Conservation (phyloP, 2,888 invertebrate species). For the Mythimna lalbum region DNA sequence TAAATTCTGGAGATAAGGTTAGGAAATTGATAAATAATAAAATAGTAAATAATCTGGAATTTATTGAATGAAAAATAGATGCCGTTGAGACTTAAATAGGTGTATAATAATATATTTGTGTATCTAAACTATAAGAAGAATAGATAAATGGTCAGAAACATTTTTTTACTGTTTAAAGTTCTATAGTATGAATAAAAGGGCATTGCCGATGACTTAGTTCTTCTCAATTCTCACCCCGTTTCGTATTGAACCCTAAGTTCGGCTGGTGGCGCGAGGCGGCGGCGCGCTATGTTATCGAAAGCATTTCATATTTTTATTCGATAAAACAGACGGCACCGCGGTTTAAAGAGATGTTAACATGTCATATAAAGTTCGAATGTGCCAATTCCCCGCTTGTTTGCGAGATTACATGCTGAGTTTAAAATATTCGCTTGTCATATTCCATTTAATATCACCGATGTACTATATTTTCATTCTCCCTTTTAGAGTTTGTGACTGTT, state of each 20-base stretch:
- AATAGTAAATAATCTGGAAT: conserved; percentile 6
- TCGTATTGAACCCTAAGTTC: conserved; percentile 56
- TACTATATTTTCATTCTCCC: conserved; percentile 32
- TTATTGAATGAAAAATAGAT: conserved; percentile 5
- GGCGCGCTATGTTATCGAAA: conserved; percentile 77
- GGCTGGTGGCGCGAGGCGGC: conserved; percentile 66
- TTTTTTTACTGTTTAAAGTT: not conserved
- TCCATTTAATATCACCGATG: conserved; percentile 56
- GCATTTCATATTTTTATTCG: conserved; percentile 77
- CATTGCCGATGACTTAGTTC: conserved; percentile 37
- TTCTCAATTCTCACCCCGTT: conserved; percentile 27
- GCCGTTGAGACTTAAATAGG: not conserved
- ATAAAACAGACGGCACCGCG: conserved; percentile 57
- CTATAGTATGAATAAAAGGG: conserved; percentile 11
- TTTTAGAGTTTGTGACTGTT: conserved; percentile 26
- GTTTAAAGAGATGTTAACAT: conserved; percentile 76
- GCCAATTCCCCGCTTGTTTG: conserved; percentile 77
- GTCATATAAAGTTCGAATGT: conserved; percentile 74
- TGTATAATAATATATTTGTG: not conserved
- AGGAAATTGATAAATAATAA: conserved; percentile 7
- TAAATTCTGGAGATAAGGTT: conserved; percentile 45
- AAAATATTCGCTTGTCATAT: conserved; percentile 69
- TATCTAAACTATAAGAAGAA: not conserved
- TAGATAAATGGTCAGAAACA: conserved; percentile 4
- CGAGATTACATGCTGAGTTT: conserved; percentile 70